These are phyloP conservation scores for Machaerirhynchus nigripectus DNA, from an alignment of 2,113 vertebrate genomes.

Conservation along the genomic window DNA sequence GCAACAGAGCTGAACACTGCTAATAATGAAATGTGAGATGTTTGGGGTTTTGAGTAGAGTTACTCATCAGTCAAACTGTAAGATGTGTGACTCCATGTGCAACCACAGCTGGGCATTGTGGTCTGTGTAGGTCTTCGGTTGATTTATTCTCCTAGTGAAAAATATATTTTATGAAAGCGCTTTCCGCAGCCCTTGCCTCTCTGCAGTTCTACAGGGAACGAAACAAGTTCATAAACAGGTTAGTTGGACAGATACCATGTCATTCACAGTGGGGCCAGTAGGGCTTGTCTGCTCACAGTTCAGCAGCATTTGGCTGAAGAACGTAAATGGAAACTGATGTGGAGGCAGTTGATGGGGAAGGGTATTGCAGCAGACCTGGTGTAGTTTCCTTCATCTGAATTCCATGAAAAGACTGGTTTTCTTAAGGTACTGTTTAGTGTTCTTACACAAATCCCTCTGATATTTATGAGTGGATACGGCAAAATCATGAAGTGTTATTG, in stretches of 20 bases:
- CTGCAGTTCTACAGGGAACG: background rate
- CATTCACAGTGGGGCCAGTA: background rate
- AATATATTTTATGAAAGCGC: background rate
- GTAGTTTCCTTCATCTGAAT: background rate
- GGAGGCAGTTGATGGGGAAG: background rate
- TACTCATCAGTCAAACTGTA: background rate
- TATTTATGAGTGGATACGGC: background rate
- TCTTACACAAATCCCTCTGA: background rate
- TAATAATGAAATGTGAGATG: background rate
- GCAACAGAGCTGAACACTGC: background rate
- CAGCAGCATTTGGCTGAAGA: background rate
- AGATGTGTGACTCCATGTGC: background rate
- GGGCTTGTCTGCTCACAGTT: rapidly evolving
- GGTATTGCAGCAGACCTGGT: background rate
- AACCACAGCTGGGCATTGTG: rapidly evolving
- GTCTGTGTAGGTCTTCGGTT: background rate
- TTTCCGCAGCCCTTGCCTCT: background rate
- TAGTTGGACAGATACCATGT: background rate
- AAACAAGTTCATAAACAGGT: background rate
- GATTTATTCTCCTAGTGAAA: background rate
- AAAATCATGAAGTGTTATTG: background rate
- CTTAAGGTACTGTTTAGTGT: background rate
- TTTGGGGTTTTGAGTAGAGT: background rate
- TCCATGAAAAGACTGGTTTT: background rate
- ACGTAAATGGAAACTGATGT: background rate